phyloP scores from a whole-genome alignment of 2,888 invertebrate genomes.

The Ditula angustiorana region DNA sequence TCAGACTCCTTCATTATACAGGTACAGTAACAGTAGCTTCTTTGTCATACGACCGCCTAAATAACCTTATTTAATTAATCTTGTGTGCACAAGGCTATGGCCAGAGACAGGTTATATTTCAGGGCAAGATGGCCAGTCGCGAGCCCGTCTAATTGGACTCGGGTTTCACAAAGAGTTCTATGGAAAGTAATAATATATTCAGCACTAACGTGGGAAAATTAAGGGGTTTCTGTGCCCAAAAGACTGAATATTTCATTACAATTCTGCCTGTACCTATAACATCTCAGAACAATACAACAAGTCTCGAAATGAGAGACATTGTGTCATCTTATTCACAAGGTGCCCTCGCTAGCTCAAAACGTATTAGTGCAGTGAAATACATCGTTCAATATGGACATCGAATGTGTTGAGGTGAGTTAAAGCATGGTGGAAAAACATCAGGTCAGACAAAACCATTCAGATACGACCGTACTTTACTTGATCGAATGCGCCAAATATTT shows the following conservation, averaged over 20 bases:
- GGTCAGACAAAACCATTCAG: too few species aligned
- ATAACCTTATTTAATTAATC: conserved; percentile 75
- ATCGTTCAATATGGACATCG: too few species aligned
- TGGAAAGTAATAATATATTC: conserved; percentile 44
- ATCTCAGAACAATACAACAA: too few species aligned
- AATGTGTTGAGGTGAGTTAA: too few species aligned
- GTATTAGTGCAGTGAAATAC: too few species aligned
- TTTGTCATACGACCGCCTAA: conserved; percentile 72
- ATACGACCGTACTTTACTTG: too few species aligned
- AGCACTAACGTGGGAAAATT: conserved; percentile 39
- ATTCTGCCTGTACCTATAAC: too few species aligned
- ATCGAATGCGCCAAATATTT: too few species aligned
- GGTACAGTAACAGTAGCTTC: conserved; percentile 59
- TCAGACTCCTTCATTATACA: conserved; percentile 69
- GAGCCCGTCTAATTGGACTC: conserved; percentile 67
- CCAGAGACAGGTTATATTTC: conserved; percentile 66
- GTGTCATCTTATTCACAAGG: too few species aligned
- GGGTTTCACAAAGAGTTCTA: conserved; percentile 60
- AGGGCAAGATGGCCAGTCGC: conserved; percentile 69
- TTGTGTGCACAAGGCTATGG: conserved; percentile 49
- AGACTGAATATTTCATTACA: background rate
- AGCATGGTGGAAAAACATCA: too few species aligned
- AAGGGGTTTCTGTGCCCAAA: background rate
- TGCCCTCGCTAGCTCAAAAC: too few species aligned
- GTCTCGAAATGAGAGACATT: too few species aligned